Conservation (phyloP, 2,888 invertebrate genomes). For the Harpagoxenus sublaevis region DNA sequence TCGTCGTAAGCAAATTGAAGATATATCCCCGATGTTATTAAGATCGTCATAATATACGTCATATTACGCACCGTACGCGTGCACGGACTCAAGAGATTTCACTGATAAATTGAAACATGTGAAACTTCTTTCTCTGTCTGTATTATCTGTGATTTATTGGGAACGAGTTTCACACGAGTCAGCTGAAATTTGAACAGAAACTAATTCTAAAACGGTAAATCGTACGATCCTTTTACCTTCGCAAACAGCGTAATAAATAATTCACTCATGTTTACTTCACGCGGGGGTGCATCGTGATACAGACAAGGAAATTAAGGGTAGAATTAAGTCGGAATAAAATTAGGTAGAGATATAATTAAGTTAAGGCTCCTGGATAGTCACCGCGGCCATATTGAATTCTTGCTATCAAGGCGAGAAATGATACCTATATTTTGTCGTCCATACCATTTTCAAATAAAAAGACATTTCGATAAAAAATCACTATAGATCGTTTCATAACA, state of each 20-base stretch:
- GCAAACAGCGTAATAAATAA: conserved; percentile 1
- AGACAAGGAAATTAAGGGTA: neutral
- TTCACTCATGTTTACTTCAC: neutral
- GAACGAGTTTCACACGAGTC: neutral
- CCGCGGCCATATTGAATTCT: too few species aligned
- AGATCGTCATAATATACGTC: too few species aligned
- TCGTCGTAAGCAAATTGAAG: conserved; percentile 22
- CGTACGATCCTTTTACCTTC: neutral
- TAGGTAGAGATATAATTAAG: neutral
- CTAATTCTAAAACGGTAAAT: too few species aligned
- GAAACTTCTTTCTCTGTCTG: neutral
- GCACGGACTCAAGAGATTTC: neutral
- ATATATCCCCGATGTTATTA: neutral
- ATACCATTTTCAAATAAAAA: too few species aligned
- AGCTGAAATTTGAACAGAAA: too few species aligned
- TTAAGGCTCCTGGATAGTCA: too few species aligned
- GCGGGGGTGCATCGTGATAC: neutral
- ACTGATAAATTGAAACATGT: neutral
- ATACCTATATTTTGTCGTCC: too few species aligned
- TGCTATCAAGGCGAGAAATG: too few species aligned
- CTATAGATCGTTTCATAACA: too few species aligned
- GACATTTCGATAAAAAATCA: too few species aligned
- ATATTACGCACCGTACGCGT: too few species aligned
- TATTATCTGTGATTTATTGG: neutral
- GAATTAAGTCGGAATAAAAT: conserved; percentile 15